Base-by-base conservation (phyloP, 53 echinoderm and acorn worm species). In the Pentamera pediparva region DNA sequence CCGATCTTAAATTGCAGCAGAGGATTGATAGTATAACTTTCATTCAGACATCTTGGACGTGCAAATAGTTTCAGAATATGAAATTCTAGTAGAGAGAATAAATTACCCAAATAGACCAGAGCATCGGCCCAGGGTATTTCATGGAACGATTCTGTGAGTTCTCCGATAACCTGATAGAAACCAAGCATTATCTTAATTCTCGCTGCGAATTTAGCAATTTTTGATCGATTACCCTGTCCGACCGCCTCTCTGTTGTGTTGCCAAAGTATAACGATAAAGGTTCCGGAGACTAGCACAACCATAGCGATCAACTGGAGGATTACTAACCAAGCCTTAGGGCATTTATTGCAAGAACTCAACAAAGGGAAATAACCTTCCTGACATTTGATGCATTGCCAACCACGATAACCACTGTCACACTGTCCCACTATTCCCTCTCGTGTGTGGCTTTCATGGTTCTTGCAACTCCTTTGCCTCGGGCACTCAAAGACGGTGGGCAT, bases 371-470 rank as follows among this genome's bases (percentile, higher is more conserved):
- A 25, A 6, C 29, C 4, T 10, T 37, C 30, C 13, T 43, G 40
- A 43, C 67, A 67, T 28, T 67, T 39, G 26, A 15, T 40, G 24
- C 67, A 67, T 45, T 43, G 40, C 67, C 67, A 67, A 0, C 67
- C 67, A 1, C 45, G 37, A 18, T 67, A 67, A 15, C 67, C 45
- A n/a, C n/a, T n/a, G n/a, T n/a, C n/a, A n/a, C n/a, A n/a, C n/a
- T n/a, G n/a, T n/a, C n/a, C n/a, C n/a, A n/a, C n/a, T n/a, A n/a
- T n/a, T n/a, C n/a, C n/a, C n/a, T n/a, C n/a, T n/a, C n/a, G n/a
- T n/a, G n/a, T n/a, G n/a, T n/a, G n/a, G n/a, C n/a, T n/a, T n/a
- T n/a, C n/a, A n/a, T 43, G 26, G 9, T 37, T 67, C 0, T 5
- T 4, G 28, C 67, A 67, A 10, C 24, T 21, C 6, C 13, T 5